A percentile compares a stretch with the other conserved stretches of the same genome.
Evolutionary conservation across 1,140 invertebrate species (phyloP).

Genomic region (Physella acuta): DNA sequence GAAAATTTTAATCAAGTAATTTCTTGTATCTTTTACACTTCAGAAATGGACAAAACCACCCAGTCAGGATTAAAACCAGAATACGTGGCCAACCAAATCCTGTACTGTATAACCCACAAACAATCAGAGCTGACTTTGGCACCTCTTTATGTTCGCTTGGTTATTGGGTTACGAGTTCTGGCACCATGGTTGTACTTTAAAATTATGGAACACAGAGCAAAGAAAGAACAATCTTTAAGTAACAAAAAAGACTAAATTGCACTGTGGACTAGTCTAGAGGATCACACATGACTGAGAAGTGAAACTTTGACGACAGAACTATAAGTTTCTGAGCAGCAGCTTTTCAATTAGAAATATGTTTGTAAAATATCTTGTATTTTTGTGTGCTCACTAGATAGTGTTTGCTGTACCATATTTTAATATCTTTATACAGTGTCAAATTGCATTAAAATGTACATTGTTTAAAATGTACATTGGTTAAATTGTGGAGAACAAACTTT

Average conservation of each 20-base stretch:
- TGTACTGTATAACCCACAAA: conserved; percentile 2
- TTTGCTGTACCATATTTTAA: no score
- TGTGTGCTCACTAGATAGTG: no score
- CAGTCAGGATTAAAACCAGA: conserved; percentile 6
- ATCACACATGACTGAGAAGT: no score
- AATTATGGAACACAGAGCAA: conserved; percentile 10
- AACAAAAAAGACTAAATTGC: not conserved
- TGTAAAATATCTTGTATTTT: no score
- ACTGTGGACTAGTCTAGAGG: no score
- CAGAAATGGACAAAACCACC: conserved; percentile 18
- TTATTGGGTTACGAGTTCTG: not conserved
- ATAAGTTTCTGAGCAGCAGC: no score
- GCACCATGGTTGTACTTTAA: conserved; percentile 18
- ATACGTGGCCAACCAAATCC: conserved; percentile 10
- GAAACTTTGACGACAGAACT: no score
- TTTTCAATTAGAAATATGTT: no score
- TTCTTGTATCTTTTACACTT: not conserved
- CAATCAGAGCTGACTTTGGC: not conserved
- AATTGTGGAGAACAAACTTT: no score
- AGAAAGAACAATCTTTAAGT: conserved; percentile 15
- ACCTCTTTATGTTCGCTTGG: conserved; percentile 2
- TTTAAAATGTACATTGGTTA: no score
- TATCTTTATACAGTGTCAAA: no score
- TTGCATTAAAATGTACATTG: no score
- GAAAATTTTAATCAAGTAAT: not conserved